phyloP scores from a whole-genome alignment of 2,113 vertebrate genomes.

The Nothocercus nigrocapillus region DNA sequence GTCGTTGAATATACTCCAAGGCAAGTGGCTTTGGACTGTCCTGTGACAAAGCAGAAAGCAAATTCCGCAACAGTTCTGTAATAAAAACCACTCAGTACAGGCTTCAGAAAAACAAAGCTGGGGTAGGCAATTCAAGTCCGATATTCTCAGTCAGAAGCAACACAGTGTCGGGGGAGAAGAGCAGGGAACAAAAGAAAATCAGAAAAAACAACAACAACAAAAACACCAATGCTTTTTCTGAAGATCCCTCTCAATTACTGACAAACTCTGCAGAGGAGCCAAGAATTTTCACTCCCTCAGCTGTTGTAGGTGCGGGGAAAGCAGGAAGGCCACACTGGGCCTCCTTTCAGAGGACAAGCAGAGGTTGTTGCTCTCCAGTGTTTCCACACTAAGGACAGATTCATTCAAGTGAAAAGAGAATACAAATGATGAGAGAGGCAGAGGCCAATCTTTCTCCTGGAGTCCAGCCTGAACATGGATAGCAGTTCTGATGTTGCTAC shows the following conservation, averaged over 20 bases:
- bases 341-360: background rate
- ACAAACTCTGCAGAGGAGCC: background rate
- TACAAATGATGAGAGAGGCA: background rate
- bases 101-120: background rate
- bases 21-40: background rate
- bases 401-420: background rate
- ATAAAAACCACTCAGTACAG: background rate
- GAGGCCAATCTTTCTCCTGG: fast-evolving
- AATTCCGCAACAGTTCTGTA: background rate
- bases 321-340: background rate
- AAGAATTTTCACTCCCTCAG: background rate
- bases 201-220: background rate
- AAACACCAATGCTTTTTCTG: background rate
- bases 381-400: background rate
- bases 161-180: fast-evolving
- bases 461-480: background rate
- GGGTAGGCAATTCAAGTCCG: background rate
- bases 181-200: no score
- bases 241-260: background rate
- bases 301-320: background rate
- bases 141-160: background rate
- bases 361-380: background rate
- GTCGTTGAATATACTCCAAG: background rate
- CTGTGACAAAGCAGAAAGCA: background rate
- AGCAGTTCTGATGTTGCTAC: background rate